Percentiles rank a stretch among this genome's conserved stretches.
These are phyloP conservation scores for Sitta carolinensis DNA, from an alignment of 2,797 vertebrate genomes.

Conservation along the genomic window DNA sequence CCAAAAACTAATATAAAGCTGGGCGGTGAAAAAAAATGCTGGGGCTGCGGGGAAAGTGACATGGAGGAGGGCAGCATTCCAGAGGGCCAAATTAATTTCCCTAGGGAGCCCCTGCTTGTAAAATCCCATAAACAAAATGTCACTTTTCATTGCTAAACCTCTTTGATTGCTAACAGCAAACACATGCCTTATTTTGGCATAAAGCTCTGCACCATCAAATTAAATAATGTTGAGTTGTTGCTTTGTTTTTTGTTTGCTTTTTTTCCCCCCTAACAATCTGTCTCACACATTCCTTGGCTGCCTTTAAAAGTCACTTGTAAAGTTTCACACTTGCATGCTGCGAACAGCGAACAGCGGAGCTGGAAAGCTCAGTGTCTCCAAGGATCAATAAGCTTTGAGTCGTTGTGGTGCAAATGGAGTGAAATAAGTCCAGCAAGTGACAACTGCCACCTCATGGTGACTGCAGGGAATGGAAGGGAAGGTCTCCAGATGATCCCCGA, in stretches of 20 bases:
- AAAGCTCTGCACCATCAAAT: constrained; percentile 55
- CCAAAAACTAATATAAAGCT: not conserved
- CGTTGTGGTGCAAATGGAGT: not conserved
- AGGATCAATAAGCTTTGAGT: constrained; percentile 43
- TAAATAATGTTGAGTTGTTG: constrained; percentile 57
- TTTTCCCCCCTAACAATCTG: constrained; percentile 26
- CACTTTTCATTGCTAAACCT: constrained; percentile 62
- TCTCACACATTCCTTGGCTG: constrained; percentile 64
- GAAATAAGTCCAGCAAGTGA: constrained; percentile 24
- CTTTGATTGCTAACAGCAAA: constrained; percentile 59
- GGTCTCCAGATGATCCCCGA: not conserved
- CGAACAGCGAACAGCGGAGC: not conserved
- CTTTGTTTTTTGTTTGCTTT: not conserved
- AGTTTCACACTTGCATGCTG: constrained; percentile 57
- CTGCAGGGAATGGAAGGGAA: not conserved
- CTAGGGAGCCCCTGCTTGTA: constrained; percentile 17
- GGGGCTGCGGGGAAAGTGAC: not conserved
- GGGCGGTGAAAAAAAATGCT: not conserved
- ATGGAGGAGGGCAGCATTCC: constrained; percentile 24
- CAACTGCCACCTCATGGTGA: constrained; percentile 44
- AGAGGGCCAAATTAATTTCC: constrained; percentile 67
- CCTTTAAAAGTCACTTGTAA: constrained; percentile 65
- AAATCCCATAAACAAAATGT: constrained; percentile 66
- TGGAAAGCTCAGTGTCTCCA: not conserved
- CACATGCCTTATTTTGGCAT: constrained; percentile 51